Evolutionary conservation across 2,113 vertebrate genomes (phyloP).

Genomic region (Myxocyprinus asiaticus): DNA sequence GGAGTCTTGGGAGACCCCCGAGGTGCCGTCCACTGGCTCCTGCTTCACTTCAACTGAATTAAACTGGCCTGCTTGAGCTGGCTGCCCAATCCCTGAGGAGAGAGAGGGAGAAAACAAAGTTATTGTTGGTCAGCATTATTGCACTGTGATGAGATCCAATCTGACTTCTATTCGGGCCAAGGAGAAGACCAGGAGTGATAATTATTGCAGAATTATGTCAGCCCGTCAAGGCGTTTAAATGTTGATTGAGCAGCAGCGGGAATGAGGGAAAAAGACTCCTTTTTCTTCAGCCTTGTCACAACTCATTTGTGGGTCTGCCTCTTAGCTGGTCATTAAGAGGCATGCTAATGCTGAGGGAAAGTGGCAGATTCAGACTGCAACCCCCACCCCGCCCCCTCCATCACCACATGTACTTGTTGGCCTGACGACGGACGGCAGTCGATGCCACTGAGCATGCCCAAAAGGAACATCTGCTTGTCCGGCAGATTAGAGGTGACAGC

Average conservation of each 20-base stretch:
- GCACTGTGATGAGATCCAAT: slow-evolving; percentile 85
- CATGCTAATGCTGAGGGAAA: slow-evolving; percentile 91
- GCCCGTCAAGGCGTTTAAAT: slow-evolving; percentile 92
- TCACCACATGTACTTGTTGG: slow-evolving; percentile 80
- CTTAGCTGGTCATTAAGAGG: slow-evolving; percentile 97
- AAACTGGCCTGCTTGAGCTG: slow-evolving; percentile 76
- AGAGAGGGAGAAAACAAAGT: slow-evolving; percentile 67
- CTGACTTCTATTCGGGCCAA: slow-evolving; percentile 85
- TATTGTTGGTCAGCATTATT: slow-evolving; percentile 90
- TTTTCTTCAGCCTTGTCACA: slow-evolving; percentile 94
- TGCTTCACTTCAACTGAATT: slow-evolving; percentile 87
- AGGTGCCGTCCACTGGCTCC: slow-evolving; percentile 76
- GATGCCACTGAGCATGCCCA: slow-evolving; percentile 82
- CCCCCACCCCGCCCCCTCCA: slow-evolving; percentile 67
- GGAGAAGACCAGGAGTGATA: slow-evolving; percentile 95
- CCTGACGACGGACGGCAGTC: slow-evolving; percentile 76
- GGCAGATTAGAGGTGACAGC: slow-evolving; percentile 87
- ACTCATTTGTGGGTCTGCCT: slow-evolving; percentile 92
- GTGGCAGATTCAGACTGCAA: slow-evolving; percentile 88
- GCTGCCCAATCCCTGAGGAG: slow-evolving; percentile 86
- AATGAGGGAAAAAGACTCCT: slow-evolving; percentile 85
- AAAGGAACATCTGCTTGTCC: slow-evolving; percentile 79
- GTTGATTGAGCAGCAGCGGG: slow-evolving; percentile 82
- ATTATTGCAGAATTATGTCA: slow-evolving; percentile 98
- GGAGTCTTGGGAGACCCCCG: slow-evolving; percentile 76